Evolutionary conservation across 2,888 invertebrate species (phyloP).

Genomic region (Nemoura dubitans): DNA sequence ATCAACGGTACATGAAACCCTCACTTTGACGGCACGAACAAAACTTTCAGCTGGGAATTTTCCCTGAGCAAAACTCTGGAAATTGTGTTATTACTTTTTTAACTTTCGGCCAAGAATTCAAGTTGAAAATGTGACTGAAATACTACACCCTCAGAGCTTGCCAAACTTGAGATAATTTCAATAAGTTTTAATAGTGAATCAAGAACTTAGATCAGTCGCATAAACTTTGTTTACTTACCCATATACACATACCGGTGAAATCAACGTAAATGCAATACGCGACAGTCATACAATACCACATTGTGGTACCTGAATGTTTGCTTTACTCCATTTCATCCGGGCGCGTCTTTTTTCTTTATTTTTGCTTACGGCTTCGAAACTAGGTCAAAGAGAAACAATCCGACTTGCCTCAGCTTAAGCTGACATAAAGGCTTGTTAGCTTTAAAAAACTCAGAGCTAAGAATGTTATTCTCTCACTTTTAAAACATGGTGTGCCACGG

Average conservation of each 20-base stretch:
- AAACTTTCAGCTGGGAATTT: not conserved
- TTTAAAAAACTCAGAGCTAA: not conserved
- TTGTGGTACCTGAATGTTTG: no score
- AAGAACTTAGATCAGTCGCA: not conserved
- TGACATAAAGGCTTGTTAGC: not conserved
- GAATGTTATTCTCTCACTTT: not conserved
- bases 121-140: constrained; percentile 3
- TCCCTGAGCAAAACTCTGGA: not conserved
- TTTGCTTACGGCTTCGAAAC: not conserved
- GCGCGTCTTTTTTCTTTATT: no score
- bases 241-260: not conserved
- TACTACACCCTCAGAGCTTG: not conserved
- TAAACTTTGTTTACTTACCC: not conserved
- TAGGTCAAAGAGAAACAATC: not conserved
- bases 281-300: no score
- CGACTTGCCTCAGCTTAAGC: not conserved
- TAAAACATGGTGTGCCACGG: not conserved
- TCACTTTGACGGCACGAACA: not conserved
- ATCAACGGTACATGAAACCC: not conserved
- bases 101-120: not conserved
- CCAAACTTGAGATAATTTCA: not conserved
- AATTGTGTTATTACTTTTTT: not conserved
- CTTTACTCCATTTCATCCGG: no score
- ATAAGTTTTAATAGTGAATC: not conserved
- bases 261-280: not conserved